A percentile compares a stretch with the other conserved stretches of the same genome.
phyloP scores from a whole-genome alignment of 2,113 vertebrate species.

The Mixornis gularis region DNA sequence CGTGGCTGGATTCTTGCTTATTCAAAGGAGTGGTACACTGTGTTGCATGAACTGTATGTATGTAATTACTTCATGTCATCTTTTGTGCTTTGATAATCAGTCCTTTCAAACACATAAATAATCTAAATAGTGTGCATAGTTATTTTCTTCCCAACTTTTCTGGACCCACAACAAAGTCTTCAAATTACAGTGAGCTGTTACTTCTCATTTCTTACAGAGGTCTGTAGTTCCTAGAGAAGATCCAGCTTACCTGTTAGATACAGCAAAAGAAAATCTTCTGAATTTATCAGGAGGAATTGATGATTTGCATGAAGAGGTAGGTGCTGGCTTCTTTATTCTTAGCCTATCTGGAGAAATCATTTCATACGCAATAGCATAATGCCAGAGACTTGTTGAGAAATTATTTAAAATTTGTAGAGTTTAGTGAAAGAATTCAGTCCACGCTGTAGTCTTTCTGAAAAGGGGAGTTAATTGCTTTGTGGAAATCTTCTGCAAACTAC shows the following conservation, averaged over 20 bases:
- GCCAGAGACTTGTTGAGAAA: not conserved
- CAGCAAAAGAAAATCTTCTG: constrained; percentile 35
- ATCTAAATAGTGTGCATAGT: not conserved
- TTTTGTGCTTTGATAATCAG: not conserved
- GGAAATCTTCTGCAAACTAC: not conserved
- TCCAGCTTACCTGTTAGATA: not conserved
- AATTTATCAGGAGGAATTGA: constrained; percentile 49
- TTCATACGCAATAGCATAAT: not conserved
- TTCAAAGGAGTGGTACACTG: not conserved
- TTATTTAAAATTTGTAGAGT: not conserved
- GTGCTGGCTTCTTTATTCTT: not conserved
- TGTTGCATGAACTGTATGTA: not conserved
- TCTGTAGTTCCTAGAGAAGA: constrained; percentile 55
- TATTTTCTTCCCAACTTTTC: not conserved
- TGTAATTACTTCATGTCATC: not conserved
- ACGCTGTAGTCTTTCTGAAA: not conserved
- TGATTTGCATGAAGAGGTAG: constrained; percentile 63
- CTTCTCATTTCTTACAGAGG: constrained; percentile 40
- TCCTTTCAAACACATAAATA: not conserved
- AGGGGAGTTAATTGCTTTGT: not conserved
- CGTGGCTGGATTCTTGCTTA: not conserved
- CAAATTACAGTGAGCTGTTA: not conserved
- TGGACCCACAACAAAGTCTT: not conserved
- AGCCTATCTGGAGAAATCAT: not conserved
- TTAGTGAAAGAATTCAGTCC: not conserved